These are phyloP conservation scores for Pseudorasbora parva DNA, from an alignment of 2,113 vertebrate species.

Conservation along the genomic window DNA sequence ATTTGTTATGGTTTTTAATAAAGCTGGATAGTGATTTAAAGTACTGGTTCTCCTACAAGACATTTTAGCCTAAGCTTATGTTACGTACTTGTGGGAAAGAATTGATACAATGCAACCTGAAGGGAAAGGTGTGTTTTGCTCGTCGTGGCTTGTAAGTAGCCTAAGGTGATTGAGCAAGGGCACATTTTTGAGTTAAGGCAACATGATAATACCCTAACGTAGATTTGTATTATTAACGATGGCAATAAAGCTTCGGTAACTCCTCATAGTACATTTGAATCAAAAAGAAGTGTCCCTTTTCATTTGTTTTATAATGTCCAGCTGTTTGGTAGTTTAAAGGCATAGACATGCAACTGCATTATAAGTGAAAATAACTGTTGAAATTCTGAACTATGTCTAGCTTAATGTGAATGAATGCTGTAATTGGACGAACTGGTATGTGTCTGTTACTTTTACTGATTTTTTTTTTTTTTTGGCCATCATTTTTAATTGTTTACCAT, in stretches of 20 bases:
- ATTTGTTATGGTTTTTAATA: neutral
- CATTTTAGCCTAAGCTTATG: neutral
- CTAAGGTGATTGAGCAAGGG: neutral
- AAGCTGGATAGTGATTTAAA: slow-evolving; percentile 10
- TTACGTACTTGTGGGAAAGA: neutral
- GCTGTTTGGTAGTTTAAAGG: neutral
- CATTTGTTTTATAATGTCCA: neutral
- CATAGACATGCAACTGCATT: neutral
- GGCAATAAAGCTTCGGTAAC: slow-evolving; percentile 8
- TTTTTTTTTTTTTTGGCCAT: neutral
- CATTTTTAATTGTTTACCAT: neutral
- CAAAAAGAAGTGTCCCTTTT: neutral
- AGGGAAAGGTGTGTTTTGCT: neutral
- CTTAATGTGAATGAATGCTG: slow-evolving; percentile 13
- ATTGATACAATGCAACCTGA: neutral
- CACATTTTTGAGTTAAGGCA: neutral
- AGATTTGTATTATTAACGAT: neutral
- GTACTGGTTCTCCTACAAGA: neutral
- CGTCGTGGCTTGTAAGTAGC: neutral
- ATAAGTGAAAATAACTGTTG: neutral
- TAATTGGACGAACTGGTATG: neutral
- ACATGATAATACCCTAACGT: neutral
- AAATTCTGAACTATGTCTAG: neutral
- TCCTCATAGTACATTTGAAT: neutral
- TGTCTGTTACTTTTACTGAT: neutral